Evolutionary conservation across 2,113 vertebrate species (phyloP), one percentile per base, ranked within the genome.

Genomic region (Proterorhinus semilunaris): DNA sequence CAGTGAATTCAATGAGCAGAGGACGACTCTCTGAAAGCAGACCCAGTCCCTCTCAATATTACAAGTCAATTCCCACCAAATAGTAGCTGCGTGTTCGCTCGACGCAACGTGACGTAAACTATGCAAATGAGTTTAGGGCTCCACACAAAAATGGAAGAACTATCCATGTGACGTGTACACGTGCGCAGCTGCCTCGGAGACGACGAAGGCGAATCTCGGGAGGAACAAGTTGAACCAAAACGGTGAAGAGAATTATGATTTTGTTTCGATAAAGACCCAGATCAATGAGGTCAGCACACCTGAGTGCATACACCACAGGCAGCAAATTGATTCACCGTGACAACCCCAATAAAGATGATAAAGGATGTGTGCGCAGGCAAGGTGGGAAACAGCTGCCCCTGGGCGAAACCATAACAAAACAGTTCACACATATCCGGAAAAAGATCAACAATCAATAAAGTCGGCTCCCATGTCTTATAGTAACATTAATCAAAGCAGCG

Each of bases 131-230:
- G 16, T 57, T 49, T 49, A 68, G 13, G 52, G 11, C 52, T 48
- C 54, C 17, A 46, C 27, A 63, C 10, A 36, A 63, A 46, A 61
- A 42, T n/a, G 16, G n/a, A 48, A 55, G 9, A 21, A 27, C 21
- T 27, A 72, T 66, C 63, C 47, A 16, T 8, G 69, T 74, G 74
- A 61, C 64, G 61, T 68, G 17, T 13, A 57, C 69, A 69, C 46
- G 55, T 81, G 74, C 59, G 10, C 21, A 9, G 5, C 68, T 43
- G 63, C 43, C 15, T 61, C 55, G 43, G 59, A 75, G 70, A 70
- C 0, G n/a, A 50, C 44, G 11, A 51, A 61, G 58, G 45, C 63
- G 59, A 45, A 4, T 52, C 69, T 57, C 27, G 0, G 13, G 69
- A 72, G 80, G 47, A 15, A 49, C 9, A 42, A 66, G 63, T 44